Percentiles rank a stretch among this genome's conserved stretches.
These are phyloP conservation scores for Gymnoscopelus braueri DNA, from an alignment of 2,797 vertebrate species.

Conservation along the genomic window DNA sequence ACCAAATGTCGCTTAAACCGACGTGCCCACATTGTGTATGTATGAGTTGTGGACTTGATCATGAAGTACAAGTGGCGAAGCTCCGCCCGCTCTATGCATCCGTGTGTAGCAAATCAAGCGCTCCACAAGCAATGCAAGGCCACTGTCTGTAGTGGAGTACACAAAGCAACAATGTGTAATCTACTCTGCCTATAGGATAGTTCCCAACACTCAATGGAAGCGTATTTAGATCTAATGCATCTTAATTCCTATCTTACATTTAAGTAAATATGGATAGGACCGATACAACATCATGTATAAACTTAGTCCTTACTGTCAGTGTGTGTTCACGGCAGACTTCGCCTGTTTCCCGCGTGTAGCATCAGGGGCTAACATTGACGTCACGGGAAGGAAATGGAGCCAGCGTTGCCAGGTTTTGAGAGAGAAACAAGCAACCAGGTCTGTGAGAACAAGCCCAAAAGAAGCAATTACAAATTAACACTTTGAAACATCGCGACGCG, in stretches of 20 bases:
- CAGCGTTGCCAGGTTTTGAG: too few relatives aligned
- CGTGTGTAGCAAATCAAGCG: conserved; percentile 14
- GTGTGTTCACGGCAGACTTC: conserved; percentile 38
- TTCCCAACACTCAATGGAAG: neutral
- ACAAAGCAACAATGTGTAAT: conserved; percentile 19
- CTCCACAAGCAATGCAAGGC: conserved; percentile 38
- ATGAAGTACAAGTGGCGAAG: accelerated
- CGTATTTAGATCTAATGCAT: accelerated
- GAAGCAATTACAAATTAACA: too few relatives aligned
- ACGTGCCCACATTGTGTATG: too few relatives aligned
- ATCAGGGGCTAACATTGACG: conserved; percentile 67
- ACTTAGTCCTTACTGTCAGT: conserved; percentile 66
- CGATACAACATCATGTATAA: conserved; percentile 2
- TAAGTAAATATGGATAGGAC: neutral
- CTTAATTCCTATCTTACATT: accelerated
- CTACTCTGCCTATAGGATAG: neutral
- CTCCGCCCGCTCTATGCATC: conserved; percentile 15
- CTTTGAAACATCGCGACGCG: too few relatives aligned
- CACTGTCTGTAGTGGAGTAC: conserved; percentile 25
- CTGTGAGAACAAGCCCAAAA: too few relatives aligned
- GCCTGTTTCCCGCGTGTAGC: conserved; percentile 85
- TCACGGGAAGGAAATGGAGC: conserved; percentile 19
- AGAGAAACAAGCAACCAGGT: too few relatives aligned
- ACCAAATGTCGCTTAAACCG: too few relatives aligned
- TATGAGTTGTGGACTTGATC: accelerated